Base-by-base conservation (phyloP, 2,888 invertebrate species). In the Xanthorhoe designata region DNA sequence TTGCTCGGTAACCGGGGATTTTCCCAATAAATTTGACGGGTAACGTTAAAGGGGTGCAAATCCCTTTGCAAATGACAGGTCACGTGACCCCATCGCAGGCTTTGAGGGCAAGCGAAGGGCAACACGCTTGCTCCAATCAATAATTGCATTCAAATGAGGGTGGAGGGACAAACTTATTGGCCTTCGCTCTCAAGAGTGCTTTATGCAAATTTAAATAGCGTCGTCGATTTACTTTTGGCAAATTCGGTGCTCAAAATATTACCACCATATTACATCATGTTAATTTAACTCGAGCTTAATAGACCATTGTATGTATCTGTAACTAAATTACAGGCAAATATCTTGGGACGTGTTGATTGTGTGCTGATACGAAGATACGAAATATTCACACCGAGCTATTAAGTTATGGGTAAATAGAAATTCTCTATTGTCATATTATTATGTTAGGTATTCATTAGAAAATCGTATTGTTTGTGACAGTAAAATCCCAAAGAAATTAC, bases 21-120 rank as follows among this genome's bases (percentile, higher is more conserved):
- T 78, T 76, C 75, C 77, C 76, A 80, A 87, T 90, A 81, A 87
- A 90, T 90, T 85, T 87, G 89, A 87, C 80, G 84, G 83, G 81
- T 80, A 81, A 81, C 82, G 83, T 75, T 82, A 83, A 85, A 77
- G 81, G 87, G 86, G 86, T 82, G 83, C 76, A 83, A 86, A 85
- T 87, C 88, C 85, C 81, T 75, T 83, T 86, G 89, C 86, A 89
- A 89, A 87, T 87, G 89, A 88, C 88, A 87, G 85, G 86, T 82
- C 82, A 75, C 82, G 80, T 84, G 85, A 86, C 84, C 85, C 81
- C 79, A 76, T 77, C 77, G 75, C 69, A 60, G 73, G 69, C 72
- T 73, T 53, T 64, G 61, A 51, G 57, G 68, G 70, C 75, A 77
- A 73, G 67, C 73, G 73, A 69, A 70, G 70, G 73, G 70, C 69